Percentiles rank a stretch among this genome's conserved stretches.
Evolutionary conservation across 92 coral and sea anemone genomes (phyloP).

Genomic region (Montipora capitata): DNA sequence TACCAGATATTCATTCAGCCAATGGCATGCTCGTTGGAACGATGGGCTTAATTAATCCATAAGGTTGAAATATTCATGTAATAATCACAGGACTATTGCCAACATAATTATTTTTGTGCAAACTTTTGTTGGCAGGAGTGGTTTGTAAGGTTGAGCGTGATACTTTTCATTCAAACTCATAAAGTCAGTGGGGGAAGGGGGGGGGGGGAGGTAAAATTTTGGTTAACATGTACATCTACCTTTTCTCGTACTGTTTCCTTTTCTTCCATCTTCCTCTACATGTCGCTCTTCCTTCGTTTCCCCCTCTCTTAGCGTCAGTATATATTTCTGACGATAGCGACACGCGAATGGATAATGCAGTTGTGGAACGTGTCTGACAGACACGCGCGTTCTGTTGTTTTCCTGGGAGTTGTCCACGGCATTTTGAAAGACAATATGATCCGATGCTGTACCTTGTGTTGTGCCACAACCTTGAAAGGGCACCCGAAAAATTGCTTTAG

Average conservation of each 20-base stretch:
- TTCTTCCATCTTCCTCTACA: background rate
- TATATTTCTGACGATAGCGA: constrained; percentile 36
- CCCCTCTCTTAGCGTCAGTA: constrained; percentile 29
- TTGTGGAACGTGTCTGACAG: constrained; percentile 31
- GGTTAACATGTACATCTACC: background rate
- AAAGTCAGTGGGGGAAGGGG: no score
- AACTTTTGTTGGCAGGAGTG: no score
- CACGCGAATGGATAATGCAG: constrained; percentile 44
- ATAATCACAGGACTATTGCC: no score
- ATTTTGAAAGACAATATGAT: constrained; percentile 70
- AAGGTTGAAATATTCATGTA: no score
- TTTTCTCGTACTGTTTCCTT: constrained; percentile 31
- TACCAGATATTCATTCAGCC: no score
- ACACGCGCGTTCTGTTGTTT: constrained; percentile 25
- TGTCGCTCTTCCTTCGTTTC: background rate
- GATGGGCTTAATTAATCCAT: no score
- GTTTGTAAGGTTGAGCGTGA: no score
- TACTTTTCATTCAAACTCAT: no score
- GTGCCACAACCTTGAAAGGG: constrained; percentile 86
- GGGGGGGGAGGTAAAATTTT: no score
- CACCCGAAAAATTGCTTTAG: constrained; percentile 63
- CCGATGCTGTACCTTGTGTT: constrained; percentile 28
- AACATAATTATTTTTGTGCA: no score
- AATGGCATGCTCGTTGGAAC: no score
- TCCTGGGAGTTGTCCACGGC: constrained; percentile 63